Evolutionary conservation across 2,888 invertebrate genomes (phyloP).

Genomic region (Cheiracanthium punctorium): DNA sequence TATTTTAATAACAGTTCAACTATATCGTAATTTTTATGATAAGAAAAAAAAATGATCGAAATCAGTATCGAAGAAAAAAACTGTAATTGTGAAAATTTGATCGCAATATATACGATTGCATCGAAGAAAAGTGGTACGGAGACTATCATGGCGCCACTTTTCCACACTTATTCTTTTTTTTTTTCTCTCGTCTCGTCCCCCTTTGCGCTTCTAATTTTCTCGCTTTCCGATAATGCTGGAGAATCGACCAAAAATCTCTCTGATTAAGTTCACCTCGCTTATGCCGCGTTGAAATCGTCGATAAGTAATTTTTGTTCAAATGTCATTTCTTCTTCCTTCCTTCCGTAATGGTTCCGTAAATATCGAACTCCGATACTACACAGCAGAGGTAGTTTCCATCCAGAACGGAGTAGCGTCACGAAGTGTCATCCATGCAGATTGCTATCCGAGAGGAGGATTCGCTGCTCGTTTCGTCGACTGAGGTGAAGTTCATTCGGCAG

Average conservation of each 20-base stretch:
- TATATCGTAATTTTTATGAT: not conserved
- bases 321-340: slow-evolving; percentile 44
- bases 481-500: not conserved
- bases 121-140: not conserved
- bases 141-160: not conserved
- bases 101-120: not conserved
- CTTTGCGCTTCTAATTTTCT: slow-evolving; percentile 44
- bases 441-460: not conserved
- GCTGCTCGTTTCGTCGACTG: not conserved
- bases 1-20: not conserved
- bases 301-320: slow-evolving; percentile 69
- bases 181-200: not conserved
- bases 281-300: slow-evolving; percentile 57
- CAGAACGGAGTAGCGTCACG: not conserved
- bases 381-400: slow-evolving; percentile 22
- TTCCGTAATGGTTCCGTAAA: slow-evolving; percentile 35
- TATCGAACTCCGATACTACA: slow-evolving; percentile 63
- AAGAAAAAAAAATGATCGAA: not conserved
- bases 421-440: not conserved
- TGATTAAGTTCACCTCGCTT: slow-evolving; percentile 50
- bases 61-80: not conserved
- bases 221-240: slow-evolving; percentile 44
- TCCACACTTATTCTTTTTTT: no score
- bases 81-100: not conserved
- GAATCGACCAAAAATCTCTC: slow-evolving; percentile 23